Conservation (phyloP, 2,888 invertebrate species). For the Troides oblongomaculatus region DNA sequence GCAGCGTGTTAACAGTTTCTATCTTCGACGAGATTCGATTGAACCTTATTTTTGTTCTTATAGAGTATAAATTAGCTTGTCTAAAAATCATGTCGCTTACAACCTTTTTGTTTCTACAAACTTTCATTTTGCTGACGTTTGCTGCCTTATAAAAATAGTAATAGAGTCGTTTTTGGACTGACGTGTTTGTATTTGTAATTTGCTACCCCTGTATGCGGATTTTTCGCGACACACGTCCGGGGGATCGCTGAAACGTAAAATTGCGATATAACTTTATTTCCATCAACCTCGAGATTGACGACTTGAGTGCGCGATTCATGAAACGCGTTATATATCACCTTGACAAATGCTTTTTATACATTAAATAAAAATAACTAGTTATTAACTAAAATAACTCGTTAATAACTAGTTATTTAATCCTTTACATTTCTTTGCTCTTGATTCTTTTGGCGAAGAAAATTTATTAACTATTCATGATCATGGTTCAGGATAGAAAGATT, state of each 20-base stretch:
- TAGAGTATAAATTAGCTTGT: constrained; percentile 7
- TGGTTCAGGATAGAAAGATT: no score
- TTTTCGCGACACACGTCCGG: constrained; percentile 64
- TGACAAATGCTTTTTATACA: constrained; percentile 25
- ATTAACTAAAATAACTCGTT: neutral
- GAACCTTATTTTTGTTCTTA: neutral
- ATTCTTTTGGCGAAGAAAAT: no score
- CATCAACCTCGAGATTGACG: constrained; percentile 68
- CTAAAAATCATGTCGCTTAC: neutral
- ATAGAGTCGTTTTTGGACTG: constrained; percentile 37
- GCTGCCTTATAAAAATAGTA: constrained; percentile 18
- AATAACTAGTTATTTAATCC: no score
- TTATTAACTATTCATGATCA: no score
- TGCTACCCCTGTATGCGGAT: constrained; percentile 41
- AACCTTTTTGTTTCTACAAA: neutral
- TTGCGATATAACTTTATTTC: constrained; percentile 76
- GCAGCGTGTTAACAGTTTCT: constrained; percentile 55
- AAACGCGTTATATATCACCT: constrained; percentile 50
- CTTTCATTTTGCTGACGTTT: constrained; percentile 9
- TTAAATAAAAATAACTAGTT: neutral
- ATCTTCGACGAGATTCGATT: neutral
- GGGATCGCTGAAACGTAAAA: constrained; percentile 70
- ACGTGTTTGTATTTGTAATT: constrained; percentile 1
- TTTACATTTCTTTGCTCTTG: no score
- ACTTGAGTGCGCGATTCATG: constrained; percentile 55